phyloP scores from a whole-genome alignment of 2,888 invertebrate species.

The Spodoptera littoralis region DNA sequence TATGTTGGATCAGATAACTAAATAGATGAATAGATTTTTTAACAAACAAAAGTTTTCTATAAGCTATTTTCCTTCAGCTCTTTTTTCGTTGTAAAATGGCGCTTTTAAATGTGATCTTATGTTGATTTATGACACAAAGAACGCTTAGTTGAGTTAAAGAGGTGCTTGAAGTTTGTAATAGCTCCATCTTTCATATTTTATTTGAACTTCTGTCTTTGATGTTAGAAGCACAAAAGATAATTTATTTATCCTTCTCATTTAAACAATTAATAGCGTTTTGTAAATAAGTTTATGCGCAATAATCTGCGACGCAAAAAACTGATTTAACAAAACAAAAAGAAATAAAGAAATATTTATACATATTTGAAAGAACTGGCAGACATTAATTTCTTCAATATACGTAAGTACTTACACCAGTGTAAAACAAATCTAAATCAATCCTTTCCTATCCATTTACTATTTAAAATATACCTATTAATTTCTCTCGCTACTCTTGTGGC shows the following conservation, averaged over 20 bases:
- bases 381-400: too few relatives aligned
- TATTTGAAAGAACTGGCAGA: too few relatives aligned
- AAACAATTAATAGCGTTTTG: slow-evolving; percentile 16
- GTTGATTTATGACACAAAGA: slow-evolving; percentile 22
- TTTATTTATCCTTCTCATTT: slow-evolving; percentile 8
- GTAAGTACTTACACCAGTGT: too few relatives aligned
- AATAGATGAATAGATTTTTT: slow-evolving; percentile 32
- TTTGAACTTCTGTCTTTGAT: slow-evolving; percentile 39
- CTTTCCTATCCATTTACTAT: too few relatives aligned
- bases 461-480: too few relatives aligned
- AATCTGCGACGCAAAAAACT: too few relatives aligned
- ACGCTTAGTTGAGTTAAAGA: slow-evolving; percentile 24
- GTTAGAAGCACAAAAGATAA: slow-evolving; percentile 22
- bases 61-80: slow-evolving; percentile 6
- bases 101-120: slow-evolving; percentile 22
- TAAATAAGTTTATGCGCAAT: slow-evolving; percentile 6
- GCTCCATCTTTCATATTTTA: slow-evolving; percentile 35
- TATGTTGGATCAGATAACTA: slow-evolving; percentile 28
- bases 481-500: slow-evolving; percentile 64
- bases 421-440: too few relatives aligned
- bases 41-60: slow-evolving; percentile 5
- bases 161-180: slow-evolving; percentile 25
- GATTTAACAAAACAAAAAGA: too few relatives aligned
- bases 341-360: too few relatives aligned
- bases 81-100: slow-evolving; percentile 2